Evolutionary conservation across 1,140 invertebrate genomes (phyloP), one percentile per base, ranked within the genome.

Genomic region (Venturia canescens): DNA sequence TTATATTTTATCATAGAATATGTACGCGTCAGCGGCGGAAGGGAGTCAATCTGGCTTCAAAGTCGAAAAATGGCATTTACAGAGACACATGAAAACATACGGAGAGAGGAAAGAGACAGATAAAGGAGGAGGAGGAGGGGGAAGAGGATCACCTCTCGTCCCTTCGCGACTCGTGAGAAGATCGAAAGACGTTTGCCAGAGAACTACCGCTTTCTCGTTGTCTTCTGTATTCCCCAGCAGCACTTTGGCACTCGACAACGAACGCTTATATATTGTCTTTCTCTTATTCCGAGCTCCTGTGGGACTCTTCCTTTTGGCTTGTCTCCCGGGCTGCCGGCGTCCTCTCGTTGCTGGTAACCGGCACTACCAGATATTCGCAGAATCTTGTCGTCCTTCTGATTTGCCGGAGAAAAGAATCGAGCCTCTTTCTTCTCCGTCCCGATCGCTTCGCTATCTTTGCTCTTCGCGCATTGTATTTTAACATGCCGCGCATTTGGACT

Each of bases 311-410:
- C 26, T 53, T 29, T 71, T 48, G 15, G 18, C 71, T 34, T 31
- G 44, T 53, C 71, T 74, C 69, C 3, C 18, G 13, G 6, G 26
- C 53, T 74, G 71, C 71, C 63, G 31, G 63, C 75, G 16, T 77
- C 75, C 34, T 53, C 44, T 50, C 38, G 71, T 74, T 74, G 44
- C 21, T 69, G 44, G 34, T 74, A 74, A 74, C 75, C 75, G 75
- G 31, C 48, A 67, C 75, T 26, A 67, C 57, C 60, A 79, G 67
- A 79, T 79, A 70, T 79, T 79, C 48, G 78, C 78, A 79, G 78
- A 79, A 79, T 79, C 78, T 66, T 79, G 63, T 79, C 78, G 78
- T 74, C 71, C 71, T 48, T 74, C 48, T 50, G 71, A 74, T 48
- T 71, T 71, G 71, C 1, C 44, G 71, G 48, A 53, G 71, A 53